These are phyloP conservation scores for Limnephilus lunatus DNA, from an alignment of 2,888 invertebrate species.

Conservation along the genomic window DNA sequence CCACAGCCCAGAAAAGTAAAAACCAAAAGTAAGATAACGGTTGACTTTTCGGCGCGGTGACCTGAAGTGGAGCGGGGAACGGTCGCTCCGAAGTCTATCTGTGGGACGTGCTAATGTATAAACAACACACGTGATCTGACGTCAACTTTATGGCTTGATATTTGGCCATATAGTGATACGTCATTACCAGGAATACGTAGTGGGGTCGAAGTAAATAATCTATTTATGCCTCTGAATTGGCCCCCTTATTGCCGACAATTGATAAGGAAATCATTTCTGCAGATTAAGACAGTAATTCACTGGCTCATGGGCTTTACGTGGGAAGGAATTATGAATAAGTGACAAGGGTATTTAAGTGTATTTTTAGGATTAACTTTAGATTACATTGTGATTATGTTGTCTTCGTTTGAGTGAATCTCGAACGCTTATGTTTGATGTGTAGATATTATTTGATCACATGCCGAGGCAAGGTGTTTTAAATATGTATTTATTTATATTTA, in stretches of 20 bases:
- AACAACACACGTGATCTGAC: not conserved
- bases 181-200: not conserved
- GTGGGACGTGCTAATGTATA: not conserved
- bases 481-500: not conserved
- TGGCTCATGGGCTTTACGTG: not conserved
- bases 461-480: no score
- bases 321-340: not conserved
- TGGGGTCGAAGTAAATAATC: not conserved
- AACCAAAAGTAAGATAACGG: no score
- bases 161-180: not conserved
- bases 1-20: no score
- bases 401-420: not conserved
- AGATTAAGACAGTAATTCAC: not conserved
- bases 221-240: not conserved
- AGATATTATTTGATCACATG: not conserved
- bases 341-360: not conserved
- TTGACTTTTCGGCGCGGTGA: no score
- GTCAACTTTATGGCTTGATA: not conserved
- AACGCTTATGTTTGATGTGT: not conserved
- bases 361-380: not conserved
- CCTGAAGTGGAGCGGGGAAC: no score
- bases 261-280: slow-evolving; percentile 2
- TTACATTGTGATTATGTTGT: not conserved
- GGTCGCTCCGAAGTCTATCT: no score
- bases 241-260: not conserved